These are phyloP conservation scores for Anabacerthia variegaticeps DNA, from an alignment of 2,797 vertebrate species.

Conservation along the genomic window DNA sequence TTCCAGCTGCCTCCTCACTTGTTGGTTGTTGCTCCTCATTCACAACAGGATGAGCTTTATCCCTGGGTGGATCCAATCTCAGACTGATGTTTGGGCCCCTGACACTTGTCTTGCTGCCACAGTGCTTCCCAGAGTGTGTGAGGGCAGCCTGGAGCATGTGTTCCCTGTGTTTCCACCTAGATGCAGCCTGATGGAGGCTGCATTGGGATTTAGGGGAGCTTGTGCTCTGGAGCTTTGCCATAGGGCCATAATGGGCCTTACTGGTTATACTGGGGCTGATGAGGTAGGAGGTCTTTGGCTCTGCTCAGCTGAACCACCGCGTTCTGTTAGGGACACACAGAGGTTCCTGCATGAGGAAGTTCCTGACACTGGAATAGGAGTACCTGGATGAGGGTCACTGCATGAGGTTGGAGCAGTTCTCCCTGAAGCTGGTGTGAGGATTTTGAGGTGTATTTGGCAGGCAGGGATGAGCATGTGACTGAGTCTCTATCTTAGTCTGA, in stretches of 20 bases:
- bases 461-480: not conserved
- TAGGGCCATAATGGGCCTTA: accelerated
- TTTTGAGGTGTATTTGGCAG: not conserved
- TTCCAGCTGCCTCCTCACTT: not conserved
- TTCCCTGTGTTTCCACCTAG: not conserved
- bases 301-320: not conserved
- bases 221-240: not conserved
- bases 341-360: not conserved
- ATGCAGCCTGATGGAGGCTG: not conserved
- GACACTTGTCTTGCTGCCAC: not conserved
- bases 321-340: accelerated
- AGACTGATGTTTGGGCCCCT: not conserved
- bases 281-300: not conserved
- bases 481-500: not conserved
- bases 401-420: not conserved
- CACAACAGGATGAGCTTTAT: not conserved
- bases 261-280: not conserved
- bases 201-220: not conserved
- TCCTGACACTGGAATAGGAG: not conserved
- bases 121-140: not conserved
- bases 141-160: not conserved
- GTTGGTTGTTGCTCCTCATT: not conserved
- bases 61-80: not conserved
- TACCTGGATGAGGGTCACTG: not conserved
- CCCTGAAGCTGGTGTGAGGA: not conserved